Evolutionary conservation across 2,797 vertebrate species (phyloP).

Genomic region (Ammospiza maritima): DNA sequence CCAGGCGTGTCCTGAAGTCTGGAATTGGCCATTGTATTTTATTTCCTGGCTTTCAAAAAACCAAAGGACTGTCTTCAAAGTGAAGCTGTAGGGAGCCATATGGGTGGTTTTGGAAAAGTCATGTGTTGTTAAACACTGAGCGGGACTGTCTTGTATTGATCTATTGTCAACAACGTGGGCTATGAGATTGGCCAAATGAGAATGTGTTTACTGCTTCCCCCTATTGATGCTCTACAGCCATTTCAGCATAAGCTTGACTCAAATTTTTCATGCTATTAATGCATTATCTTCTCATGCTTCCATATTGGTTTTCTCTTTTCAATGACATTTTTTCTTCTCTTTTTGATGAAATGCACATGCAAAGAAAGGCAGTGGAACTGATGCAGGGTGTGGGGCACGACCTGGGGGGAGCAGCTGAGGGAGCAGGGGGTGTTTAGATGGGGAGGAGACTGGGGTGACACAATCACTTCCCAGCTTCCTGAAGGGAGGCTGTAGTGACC

Average conservation of each 20-base stretch:
- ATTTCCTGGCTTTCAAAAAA: conserved; percentile 32
- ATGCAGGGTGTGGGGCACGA: neutral
- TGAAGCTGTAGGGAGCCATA: conserved; percentile 23
- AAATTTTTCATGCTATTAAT: neutral
- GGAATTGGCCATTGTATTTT: conserved; percentile 40
- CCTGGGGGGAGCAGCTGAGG: neutral
- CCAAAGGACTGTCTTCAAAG: conserved; percentile 36
- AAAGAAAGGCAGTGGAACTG: neutral
- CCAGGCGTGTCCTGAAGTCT: neutral
- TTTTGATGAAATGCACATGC: neutral
- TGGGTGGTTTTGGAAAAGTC: neutral
- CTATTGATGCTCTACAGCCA: neutral
- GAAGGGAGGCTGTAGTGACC: fast-evolving
- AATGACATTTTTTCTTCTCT: neutral
- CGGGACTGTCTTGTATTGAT: neutral
- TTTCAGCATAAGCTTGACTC: neutral
- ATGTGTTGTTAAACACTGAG: neutral
- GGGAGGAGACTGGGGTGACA: too few species aligned
- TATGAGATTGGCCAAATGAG: neutral
- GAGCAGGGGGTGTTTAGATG: neutral
- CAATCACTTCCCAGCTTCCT: neutral
- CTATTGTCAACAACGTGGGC: neutral
- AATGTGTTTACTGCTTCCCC: conserved; percentile 19
- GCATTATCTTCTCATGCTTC: neutral
- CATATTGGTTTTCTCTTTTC: neutral